Conservation (phyloP, 1,140 invertebrate species). For the Caenorhabditis latens region DNA sequence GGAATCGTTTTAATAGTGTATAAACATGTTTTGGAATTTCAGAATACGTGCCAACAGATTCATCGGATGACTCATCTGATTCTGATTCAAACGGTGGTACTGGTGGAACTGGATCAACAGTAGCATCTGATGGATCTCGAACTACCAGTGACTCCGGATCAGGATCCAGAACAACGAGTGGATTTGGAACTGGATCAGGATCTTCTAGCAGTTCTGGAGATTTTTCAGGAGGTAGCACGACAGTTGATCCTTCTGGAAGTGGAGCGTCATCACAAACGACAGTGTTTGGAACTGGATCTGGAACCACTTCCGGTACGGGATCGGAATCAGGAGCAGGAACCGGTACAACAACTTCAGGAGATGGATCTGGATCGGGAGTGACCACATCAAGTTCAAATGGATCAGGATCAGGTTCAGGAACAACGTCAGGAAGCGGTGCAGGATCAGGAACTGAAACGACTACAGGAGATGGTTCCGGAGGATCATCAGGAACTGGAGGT, state of each 20-base stretch:
- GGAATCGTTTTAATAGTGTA: too few species aligned
- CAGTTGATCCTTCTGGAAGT: too few species aligned
- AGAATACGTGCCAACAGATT: conserved; percentile 1
- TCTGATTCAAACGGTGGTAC: neutral
- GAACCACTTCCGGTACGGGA: neutral
- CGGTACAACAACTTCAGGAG: too few species aligned
- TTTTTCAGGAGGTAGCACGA: too few species aligned
- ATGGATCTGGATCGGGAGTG: too few species aligned
- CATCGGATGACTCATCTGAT: neutral
- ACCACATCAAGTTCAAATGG: neutral
- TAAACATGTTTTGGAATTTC: too few species aligned
- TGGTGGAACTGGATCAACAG: neutral
- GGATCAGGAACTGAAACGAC: neutral
- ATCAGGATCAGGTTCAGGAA: neutral
- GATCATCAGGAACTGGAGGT: neutral
- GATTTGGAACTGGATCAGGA: neutral
- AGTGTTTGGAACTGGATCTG: neutral
- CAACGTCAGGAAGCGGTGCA: too few species aligned
- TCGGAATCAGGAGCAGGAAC: too few species aligned
- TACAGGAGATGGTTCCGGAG: neutral
- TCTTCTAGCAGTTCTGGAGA: too few species aligned
- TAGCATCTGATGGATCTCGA: neutral
- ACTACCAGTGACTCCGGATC: neutral
- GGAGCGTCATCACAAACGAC: too few species aligned
- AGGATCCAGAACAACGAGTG: neutral